Evolutionary conservation across 2,113 vertebrate species (phyloP), one percentile per base, ranked within the genome.

Genomic region (Rhombomys opimus): DNA sequence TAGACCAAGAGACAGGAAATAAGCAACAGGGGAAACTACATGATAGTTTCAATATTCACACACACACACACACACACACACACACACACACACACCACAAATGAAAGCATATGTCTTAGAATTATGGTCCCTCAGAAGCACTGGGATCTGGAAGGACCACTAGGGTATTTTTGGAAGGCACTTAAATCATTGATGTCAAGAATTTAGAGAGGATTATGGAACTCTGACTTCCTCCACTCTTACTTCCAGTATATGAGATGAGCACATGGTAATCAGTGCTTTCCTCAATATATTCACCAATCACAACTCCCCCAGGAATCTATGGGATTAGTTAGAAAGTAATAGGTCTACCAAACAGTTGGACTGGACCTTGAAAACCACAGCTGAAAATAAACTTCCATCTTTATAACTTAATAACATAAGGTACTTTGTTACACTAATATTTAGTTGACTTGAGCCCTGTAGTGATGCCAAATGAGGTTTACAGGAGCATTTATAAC

Each of bases 31-130:
- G 7, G 41, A 7, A 13, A 27, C n/a, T 9, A 20, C 14, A 5
- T 1, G 2, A 7, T 11, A 25, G 13, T 68, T 57, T 27, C 50
- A 13, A 46, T 11, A 1, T 38, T 84, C 0, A 35, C n/a, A 72
- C 4, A 5, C 4, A 57, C 11, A n/a, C n/a, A n/a, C n/a, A n/a
- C n/a, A n/a, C n/a, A 4, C 4, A 4, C 41, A 4, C 41, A 46
- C 41, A 46, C 41, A 46, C 41, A 46, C 41, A 46, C 41, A 46
- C 41, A 46, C 41, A 46, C 41, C 41, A 46, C 41, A 46, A 63
- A 63, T 41, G 41, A 41, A 32, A 38, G 6, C 7, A 7, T 0
- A 4, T 15, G 7, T 9, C 8, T 22, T 70, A 61, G 12, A 93
- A 59, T n/a, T 15, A 2, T 35, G 18, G n/a, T 59, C 0, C 50